Conservation (phyloP, 2,888 invertebrate species). For the Cryptophagus acutangulus region DNA sequence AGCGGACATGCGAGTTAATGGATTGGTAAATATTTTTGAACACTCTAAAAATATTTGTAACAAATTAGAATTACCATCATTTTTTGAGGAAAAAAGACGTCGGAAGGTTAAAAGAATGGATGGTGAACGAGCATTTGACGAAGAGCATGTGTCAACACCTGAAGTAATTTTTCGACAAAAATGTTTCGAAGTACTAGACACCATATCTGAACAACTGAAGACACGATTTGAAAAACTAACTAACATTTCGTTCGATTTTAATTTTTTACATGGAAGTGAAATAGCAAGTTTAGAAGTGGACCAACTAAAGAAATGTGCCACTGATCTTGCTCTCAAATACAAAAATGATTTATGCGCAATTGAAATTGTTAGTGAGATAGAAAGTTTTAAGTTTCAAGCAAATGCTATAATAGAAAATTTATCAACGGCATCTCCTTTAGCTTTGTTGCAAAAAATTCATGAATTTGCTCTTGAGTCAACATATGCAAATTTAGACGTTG, state of each 20-base stretch:
- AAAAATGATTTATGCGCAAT: conserved; percentile 5
- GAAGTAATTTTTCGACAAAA: neutral
- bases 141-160: neutral
- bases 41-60: neutral
- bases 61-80: neutral
- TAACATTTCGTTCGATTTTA: neutral
- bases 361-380: conserved; percentile 9
- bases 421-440: neutral
- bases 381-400: conserved; percentile 9
- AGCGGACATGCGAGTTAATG: neutral
- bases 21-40: neutral
- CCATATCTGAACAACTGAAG: neutral
- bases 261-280: neutral
- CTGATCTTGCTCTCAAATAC: conserved; percentile 9
- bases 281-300: neutral
- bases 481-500: conserved; percentile 5
- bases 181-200: neutral
- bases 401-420: neutral
- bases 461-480: neutral
- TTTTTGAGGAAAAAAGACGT: neutral
- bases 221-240: neutral
- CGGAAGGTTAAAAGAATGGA: neutral
- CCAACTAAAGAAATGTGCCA: conserved; percentile 5
- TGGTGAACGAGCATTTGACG: neutral
- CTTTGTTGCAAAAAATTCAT: neutral